Evolutionary conservation across 2,888 invertebrate genomes (phyloP), one percentile per base, ranked within the genome.

Genomic region (Eugnorisma glareosa): DNA sequence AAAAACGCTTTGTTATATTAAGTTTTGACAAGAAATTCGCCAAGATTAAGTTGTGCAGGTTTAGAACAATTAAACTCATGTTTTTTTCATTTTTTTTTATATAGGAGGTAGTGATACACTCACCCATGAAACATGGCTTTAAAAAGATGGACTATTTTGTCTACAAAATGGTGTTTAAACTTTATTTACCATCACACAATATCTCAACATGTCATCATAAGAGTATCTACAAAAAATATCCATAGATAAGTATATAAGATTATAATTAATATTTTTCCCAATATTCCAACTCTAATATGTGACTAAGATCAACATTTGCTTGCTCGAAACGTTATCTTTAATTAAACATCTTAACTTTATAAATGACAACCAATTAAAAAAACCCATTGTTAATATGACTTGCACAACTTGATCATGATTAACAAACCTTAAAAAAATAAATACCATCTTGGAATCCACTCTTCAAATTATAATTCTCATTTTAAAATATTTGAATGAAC

Each of bases 251-350:
- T n/a, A n/a, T n/a, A 0, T 21, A n/a, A 6, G 10, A 28, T 28
- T n/a, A 13, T 37, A 35, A 40, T 64, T 0, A 43, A 45, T 37
- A 63, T 64, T 73, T 64, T 57, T 15, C 13, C 8, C 15, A 81
- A 43, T 31, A 59, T 66, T 66, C 37, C 24, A 45, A 54, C 43
- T 77, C n/a, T 4, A 15, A n/a, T 77, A 40, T 66, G 28, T 70
- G 51, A 70, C 45, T 78, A 35, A 78, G 28, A 70, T 83, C 54
- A 51, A 31, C 8, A 54, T 45, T 11, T 54, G 40, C 45, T 57
- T 57, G 21, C 43, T 45, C 48, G 35, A 35, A 57, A 69, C 24
- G 13, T 40, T 79, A 57, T 83, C 67, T 71, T 48, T 81, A 80
- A 69, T 82, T 66, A 74, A 68, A 69, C 24, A 69, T 66, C 45